Evolutionary conservation across 2,888 invertebrate genomes (phyloP).

Genomic region (Sympetrum striolatum): DNA sequence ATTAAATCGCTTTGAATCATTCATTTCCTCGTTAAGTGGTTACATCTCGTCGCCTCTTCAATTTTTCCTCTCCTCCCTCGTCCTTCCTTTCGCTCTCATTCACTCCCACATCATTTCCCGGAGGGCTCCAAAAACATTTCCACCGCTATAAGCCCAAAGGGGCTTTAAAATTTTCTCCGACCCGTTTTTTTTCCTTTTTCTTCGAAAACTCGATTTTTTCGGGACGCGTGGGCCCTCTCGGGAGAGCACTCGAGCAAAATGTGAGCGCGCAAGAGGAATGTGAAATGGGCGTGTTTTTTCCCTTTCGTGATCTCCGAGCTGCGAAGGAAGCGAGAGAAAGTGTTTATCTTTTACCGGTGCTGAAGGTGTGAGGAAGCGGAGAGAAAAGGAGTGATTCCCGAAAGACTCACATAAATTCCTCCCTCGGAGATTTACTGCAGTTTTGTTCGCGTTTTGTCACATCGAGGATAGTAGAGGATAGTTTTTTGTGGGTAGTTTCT

Average conservation of each 20-base stretch:
- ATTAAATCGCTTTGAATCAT: not conserved
- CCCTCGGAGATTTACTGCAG: constrained; percentile 4
- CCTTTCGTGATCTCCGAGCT: not conserved
- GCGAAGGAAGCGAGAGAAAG: not conserved
- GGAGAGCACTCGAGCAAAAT: not conserved
- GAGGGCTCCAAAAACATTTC: not conserved
- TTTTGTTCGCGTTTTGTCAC: constrained; percentile 31
- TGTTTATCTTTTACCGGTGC: constrained; percentile 10
- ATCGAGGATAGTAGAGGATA: not conserved
- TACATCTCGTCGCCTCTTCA: not conserved
- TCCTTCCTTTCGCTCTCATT: not conserved
- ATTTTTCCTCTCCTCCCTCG: not conserved
- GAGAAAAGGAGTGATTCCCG: not conserved
- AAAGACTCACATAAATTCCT: constrained; percentile 3
- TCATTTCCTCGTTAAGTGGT: not conserved
- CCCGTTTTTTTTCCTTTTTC: not conserved
- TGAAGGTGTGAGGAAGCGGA: not conserved
- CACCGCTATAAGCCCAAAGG: not conserved
- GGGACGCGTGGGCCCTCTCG: not conserved
- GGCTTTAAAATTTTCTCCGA: not conserved
- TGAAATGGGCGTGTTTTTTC: not conserved
- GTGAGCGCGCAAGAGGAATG: not conserved
- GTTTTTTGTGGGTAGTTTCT: not conserved
- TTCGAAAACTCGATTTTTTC: not conserved
- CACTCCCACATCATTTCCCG: not conserved